A percentile compares a stretch with the other conserved stretches of the same genome.
Evolutionary conservation across 2,888 invertebrate genomes (phyloP).

Genomic region (Microctonus brassicae): DNA sequence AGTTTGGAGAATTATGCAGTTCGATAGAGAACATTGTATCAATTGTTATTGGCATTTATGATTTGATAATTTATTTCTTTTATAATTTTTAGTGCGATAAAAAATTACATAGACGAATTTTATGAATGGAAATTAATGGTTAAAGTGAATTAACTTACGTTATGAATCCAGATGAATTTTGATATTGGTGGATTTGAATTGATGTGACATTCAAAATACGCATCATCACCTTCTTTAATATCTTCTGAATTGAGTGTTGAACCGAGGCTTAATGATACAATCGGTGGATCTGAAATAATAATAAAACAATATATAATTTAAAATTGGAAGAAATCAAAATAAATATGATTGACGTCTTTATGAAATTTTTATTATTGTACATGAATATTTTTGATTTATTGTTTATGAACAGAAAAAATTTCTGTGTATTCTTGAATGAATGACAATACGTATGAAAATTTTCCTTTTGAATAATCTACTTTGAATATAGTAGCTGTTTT

Average conservation of each 20-base stretch:
- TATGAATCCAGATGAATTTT: conserved; percentile 88
- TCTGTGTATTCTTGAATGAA: not conserved
- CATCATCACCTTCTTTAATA: conserved; percentile 93
- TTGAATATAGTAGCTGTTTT: not conserved
- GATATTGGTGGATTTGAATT: conserved; percentile 88
- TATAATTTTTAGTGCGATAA: no score
- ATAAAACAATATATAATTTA: no score
- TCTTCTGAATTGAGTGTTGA: conserved; percentile 87
- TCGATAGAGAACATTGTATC: no score
- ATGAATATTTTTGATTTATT: not conserved
- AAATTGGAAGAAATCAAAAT: no score
- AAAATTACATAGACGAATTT: no score
- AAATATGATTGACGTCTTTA: not conserved
- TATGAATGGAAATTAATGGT: no score
- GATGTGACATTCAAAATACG: conserved; percentile 93
- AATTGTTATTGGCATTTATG: no score
- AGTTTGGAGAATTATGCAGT: no score
- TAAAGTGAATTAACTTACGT: no score
- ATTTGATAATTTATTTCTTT: not conserved
- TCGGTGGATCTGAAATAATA: conserved; percentile 88
- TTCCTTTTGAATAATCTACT: not conserved
- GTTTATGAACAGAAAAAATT: not conserved
- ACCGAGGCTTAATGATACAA: conserved; percentile 85
- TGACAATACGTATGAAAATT: not conserved
- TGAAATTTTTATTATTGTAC: not conserved